Percentiles rank a stretch among this genome's conserved stretches.
phyloP scores from a whole-genome alignment of 2,888 invertebrate species.

The Apodemia duryi region DNA sequence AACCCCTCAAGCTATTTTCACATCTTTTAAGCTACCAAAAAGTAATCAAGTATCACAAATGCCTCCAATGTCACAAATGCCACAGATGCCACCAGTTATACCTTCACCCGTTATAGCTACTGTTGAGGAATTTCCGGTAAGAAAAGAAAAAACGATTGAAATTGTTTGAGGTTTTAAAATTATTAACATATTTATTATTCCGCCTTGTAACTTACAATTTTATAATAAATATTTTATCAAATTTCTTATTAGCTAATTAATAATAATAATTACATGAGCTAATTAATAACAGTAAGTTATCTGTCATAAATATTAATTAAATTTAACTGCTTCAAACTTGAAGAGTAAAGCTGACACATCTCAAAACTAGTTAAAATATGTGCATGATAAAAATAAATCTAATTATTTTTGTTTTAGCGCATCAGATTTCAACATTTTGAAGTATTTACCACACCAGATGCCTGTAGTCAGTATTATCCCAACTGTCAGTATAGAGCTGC shows the following conservation, averaged over 20 bases:
- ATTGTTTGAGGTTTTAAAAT: no score
- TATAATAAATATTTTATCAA: no score
- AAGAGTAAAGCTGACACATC: no score
- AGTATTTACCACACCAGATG: conserved; percentile 78
- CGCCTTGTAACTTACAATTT: no score
- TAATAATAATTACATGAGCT: no score
- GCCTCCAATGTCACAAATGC: conserved; percentile 29
- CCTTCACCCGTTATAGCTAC: conserved; percentile 64
- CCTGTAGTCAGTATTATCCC: conserved; percentile 83
- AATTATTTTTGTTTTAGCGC: conserved; percentile 51
- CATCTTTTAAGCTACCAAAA: conserved; percentile 95
- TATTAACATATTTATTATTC: no score
- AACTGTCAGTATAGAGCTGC: conserved; percentile 84
- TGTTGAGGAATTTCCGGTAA: conserved; percentile 72
- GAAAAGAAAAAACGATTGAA: conserved; percentile 24
- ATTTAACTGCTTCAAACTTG: no score
- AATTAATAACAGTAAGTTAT: no score
- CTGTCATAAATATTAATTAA: no score
- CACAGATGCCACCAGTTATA: conserved; percentile 58
- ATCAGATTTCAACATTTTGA: conserved; percentile 82
- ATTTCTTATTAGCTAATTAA: no score
- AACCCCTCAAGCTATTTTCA: conserved; percentile 94
- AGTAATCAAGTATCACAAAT: conserved; percentile 54
- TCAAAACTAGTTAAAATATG: background rate
- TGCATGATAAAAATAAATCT: background rate